Evolutionary conservation across 2,797 vertebrate genomes (phyloP), one percentile per base, ranked within the genome.

Genomic region (Lycodopsis pacificus): DNA sequence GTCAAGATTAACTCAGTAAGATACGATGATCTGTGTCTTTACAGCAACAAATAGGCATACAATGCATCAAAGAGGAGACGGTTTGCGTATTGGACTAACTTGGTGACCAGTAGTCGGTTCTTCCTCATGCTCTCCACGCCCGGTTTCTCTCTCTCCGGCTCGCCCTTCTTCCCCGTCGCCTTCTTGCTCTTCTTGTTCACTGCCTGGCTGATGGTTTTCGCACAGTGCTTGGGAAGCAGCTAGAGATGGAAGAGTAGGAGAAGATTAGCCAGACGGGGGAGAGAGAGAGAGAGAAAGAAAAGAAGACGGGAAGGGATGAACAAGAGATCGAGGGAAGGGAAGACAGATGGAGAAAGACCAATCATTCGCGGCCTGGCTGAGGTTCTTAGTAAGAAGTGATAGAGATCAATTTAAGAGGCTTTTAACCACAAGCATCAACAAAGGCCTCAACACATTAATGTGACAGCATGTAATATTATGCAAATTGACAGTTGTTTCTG

Each of bases 181-280:
- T 99, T 99, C 95, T 99, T 99, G 74, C 97, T 98, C 93, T 99
- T 99, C 92, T 99, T 99, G 94, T 99, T 99, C 89, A 99, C 98
- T 13, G 98, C 98, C 94, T 99, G 98, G 95, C 98, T 99, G 96
- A 99, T 99, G 90, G 98, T 99, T 95, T 99, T 99, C 82, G 98
- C 98, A 94, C 98, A 99, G 94, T 99, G 98, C 88, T 99, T 99
- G 78, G 98, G 98, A 91, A 99, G 95, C 91, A 99, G 94, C 98
- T 99, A 51, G 22, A 53, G 8, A 36, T 3, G 5, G 12, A 63
- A 13, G 56, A 53, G 38, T 0, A n/a, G 34, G 9, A 34, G 49
- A 64, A 32, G 9, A 49, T 42, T n/a, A 68, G 22, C 48, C 20
- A 49, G 58, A 54, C 22, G 30, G 42, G 0, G 14, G 8, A 15